A percentile compares a stretch with the other conserved stretches of the same genome.
These are phyloP conservation scores for Cylloceria caligata DNA, from an alignment of 2,888 invertebrate genomes.

Conservation along the genomic window DNA sequence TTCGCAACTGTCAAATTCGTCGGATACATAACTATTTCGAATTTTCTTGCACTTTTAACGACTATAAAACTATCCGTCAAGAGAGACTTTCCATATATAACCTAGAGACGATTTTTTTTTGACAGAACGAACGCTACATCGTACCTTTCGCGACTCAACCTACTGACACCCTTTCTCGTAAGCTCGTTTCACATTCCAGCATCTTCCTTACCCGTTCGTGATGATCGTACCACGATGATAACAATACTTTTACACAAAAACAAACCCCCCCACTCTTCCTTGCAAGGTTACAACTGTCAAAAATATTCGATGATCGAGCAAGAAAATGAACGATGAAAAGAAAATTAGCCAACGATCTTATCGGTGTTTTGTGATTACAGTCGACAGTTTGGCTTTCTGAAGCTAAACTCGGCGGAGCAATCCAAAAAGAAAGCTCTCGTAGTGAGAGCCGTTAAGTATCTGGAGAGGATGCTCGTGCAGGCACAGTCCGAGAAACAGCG, in stretches of 20 bases:
- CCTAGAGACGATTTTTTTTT: neutral
- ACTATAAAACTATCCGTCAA: neutral
- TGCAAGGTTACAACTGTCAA: slow-evolving; percentile 38
- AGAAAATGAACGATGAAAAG: too few relatives aligned
- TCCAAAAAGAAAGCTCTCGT: slow-evolving; percentile 92
- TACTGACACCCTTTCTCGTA: slow-evolving; percentile 80
- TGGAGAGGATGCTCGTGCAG: slow-evolving; percentile 94
- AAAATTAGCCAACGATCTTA: too few relatives aligned
- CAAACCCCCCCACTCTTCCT: slow-evolving; percentile 14
- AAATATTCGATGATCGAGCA: neutral
- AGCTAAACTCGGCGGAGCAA: slow-evolving; percentile 93
- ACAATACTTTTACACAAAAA: neutral
- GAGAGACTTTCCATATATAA: neutral
- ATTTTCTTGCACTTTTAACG: neutral
- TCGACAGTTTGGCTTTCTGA: slow-evolving; percentile 96
- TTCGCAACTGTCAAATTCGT: slow-evolving; percentile 35
- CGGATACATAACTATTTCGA: neutral
- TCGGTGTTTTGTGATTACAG: slow-evolving; percentile 86
- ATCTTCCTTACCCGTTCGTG: neutral
- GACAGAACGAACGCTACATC: slow-evolving; percentile 1
- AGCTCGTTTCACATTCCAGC: slow-evolving; percentile 61
- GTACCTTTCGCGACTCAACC: slow-evolving; percentile 61
- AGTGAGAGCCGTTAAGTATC: slow-evolving; percentile 92
- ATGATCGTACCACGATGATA: neutral
- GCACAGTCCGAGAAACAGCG: slow-evolving; percentile 88